Evolutionary conservation across 1,140 invertebrate species (phyloP), one percentile per base, ranked within the genome.

Genomic region (Babylonia areolata): DNA sequence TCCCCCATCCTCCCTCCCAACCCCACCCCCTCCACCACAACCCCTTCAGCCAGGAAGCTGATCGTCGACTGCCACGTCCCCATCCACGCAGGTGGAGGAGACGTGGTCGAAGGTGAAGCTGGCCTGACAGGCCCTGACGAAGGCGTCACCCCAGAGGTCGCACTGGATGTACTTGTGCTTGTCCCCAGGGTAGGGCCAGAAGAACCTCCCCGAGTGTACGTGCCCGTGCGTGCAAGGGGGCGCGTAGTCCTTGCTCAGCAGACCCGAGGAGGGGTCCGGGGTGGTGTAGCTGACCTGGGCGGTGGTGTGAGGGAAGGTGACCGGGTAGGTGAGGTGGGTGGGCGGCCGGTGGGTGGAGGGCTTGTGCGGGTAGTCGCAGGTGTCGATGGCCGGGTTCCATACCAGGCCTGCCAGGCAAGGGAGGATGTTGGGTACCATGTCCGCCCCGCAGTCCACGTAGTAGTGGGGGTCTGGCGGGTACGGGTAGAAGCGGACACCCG

Each of bases 101-200:
- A 17, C 9, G 39, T 83, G 83, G 81, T 71, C 81, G 84, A 81
- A 87, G 23, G 79, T 33, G 40, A 73, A 85, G 37, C 81, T 58
- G 1, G 40, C 12, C 64, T 85, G 69, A 33, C 87, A 87, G 31
- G 42, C 58, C 71, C 37, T 81, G 37, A 85, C 31, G 83, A 85
- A 86, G 35, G 79, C 51, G 20, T 73, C 46, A 23, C 88, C 88
- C 6, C 85, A 79, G 33, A 87, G 40, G 58, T 89, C 88, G 78
- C 88, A 89, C 42, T 89, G 88, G 39, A 89, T 89, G 82, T 89
- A 89, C 64, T 89, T 58, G 54, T 89, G 85, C 9, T 75, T 85
- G 81, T 87, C 80, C 20, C 85, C 86, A 20, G 40, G 40, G 12
- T 87, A 82, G 1, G 85, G 81, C 40, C 81, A 83, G 40, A 51